These are phyloP conservation scores for Paguma larvata DNA, from an alignment of 2,797 vertebrate genomes.

Conservation along the genomic window DNA sequence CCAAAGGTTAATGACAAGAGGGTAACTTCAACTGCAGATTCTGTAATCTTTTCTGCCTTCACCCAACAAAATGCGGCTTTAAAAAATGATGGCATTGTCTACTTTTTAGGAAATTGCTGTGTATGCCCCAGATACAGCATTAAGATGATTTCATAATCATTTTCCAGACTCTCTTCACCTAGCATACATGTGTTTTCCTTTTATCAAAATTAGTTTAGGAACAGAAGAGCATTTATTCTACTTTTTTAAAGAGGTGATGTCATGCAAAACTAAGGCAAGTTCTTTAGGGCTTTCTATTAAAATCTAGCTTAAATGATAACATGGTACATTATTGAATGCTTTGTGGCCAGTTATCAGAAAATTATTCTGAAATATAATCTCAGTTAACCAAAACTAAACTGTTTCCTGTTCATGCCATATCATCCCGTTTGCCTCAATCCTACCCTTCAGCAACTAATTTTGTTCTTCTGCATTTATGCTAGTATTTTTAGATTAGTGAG, in stretches of 20 bases:
- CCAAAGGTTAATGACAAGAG: slow-evolving; percentile 51
- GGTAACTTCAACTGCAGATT: not conserved
- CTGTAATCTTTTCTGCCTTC: slow-evolving; percentile 9
- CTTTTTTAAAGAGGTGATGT: slow-evolving; percentile 38
- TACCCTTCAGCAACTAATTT: not conserved
- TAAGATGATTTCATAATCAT: slow-evolving; percentile 35
- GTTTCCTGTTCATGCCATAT: not conserved
- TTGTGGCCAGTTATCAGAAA: slow-evolving; percentile 11
- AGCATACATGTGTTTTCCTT: slow-evolving; percentile 9
- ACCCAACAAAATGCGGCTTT: slow-evolving; percentile 5
- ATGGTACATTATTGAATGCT: not conserved
- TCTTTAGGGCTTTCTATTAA: slow-evolving; percentile 34
- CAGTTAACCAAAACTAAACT: slow-evolving; percentile 34
- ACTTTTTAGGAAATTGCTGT: slow-evolving; percentile 48
- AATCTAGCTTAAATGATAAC: slow-evolving; percentile 14
- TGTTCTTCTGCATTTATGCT: not conserved
- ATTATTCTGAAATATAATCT: not conserved
- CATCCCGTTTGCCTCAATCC: not conserved
- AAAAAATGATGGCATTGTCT: not conserved
- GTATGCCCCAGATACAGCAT: not conserved
- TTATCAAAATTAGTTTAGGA: slow-evolving; percentile 46
- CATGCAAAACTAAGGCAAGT: slow-evolving; percentile 1
- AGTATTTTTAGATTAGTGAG: not conserved
- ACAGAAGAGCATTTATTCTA: not conserved
- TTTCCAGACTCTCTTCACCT: slow-evolving; percentile 30